Evolutionary conservation across 2,888 invertebrate species (phyloP).

Genomic region (Phortica magna): DNA sequence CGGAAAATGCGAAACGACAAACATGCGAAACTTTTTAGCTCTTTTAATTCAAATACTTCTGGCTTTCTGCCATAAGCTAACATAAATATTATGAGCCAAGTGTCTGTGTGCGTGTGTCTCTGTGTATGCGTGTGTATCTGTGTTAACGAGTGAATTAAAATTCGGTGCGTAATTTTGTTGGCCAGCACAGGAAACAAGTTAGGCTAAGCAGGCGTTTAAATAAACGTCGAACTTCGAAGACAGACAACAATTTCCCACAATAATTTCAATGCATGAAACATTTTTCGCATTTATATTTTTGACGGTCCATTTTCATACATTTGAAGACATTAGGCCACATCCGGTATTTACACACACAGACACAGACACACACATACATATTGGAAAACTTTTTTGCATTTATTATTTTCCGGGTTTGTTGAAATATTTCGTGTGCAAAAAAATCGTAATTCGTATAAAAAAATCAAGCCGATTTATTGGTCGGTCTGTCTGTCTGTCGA

Average conservation of each 20-base stretch:
- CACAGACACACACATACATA: neutral
- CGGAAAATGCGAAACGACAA: conserved; percentile 1
- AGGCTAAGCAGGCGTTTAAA: too few species aligned
- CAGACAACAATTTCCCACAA: too few species aligned
- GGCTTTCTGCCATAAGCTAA: conserved; percentile 10
- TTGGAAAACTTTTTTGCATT: neutral
- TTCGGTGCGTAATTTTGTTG: too few species aligned
- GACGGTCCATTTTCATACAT: neutral
- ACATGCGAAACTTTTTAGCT: conserved; percentile 2
- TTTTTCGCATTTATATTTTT: too few species aligned
- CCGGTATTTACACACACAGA: neutral
- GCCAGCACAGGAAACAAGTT: too few species aligned
- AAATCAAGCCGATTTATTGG: neutral
- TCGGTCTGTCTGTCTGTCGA: neutral
- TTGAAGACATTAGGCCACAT: conserved; percentile 4
- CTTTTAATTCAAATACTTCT: conserved; percentile 21
- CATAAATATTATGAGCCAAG: neutral
- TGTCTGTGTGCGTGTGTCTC: neutral
- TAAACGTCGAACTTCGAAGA: too few species aligned
- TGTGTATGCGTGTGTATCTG: too few species aligned
- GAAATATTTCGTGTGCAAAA: conserved; percentile 7
- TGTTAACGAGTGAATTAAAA: too few species aligned
- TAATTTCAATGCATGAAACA: too few species aligned
- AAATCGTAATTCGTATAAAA: neutral
- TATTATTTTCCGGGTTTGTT: neutral